A percentile compares a stretch with the other conserved stretches of the same genome.
Evolutionary conservation across 2,113 vertebrate genomes (phyloP).

Genomic region (Pelobates fuscus): DNA sequence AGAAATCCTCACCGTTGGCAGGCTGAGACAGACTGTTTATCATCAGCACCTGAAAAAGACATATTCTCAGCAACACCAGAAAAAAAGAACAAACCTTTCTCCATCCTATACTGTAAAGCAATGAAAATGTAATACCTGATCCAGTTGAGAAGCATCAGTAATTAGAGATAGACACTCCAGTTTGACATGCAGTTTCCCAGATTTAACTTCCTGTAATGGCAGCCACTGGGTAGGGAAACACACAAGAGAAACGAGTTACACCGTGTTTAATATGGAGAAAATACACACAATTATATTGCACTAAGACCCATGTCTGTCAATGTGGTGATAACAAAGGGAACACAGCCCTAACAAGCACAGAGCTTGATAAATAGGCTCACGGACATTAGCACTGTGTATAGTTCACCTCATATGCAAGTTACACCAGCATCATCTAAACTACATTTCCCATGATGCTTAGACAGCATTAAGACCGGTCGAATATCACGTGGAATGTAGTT

Average conservation of each 20-base stretch:
- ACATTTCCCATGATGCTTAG: too few relatives aligned
- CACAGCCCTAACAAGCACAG: too few relatives aligned
- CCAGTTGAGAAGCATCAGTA: constrained; percentile 70
- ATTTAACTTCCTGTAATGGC: constrained; percentile 83
- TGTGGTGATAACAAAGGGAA: too few relatives aligned
- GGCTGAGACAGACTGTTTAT: constrained; percentile 77
- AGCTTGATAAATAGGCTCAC: too few relatives aligned
- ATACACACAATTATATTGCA: too few relatives aligned
- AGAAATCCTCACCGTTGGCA: constrained; percentile 76
- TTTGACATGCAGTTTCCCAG: constrained; percentile 81
- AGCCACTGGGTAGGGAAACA: constrained; percentile 74
- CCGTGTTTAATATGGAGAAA: not conserved
- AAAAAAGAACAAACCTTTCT: not conserved
- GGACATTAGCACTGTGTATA: too few relatives aligned
- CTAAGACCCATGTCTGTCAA: too few relatives aligned
- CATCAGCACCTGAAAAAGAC: constrained; percentile 70
- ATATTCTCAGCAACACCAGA: not conserved
- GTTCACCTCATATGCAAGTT: too few relatives aligned
- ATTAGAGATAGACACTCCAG: constrained; percentile 79
- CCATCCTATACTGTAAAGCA: not conserved
- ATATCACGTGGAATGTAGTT: too few relatives aligned
- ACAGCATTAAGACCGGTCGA: too few relatives aligned
- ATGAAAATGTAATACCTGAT: constrained; percentile 68
- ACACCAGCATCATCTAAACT: too few relatives aligned
- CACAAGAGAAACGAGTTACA: not conserved